phyloP scores from a whole-genome alignment of 2,797 vertebrate genomes.

The Bufotes viridis region DNA sequence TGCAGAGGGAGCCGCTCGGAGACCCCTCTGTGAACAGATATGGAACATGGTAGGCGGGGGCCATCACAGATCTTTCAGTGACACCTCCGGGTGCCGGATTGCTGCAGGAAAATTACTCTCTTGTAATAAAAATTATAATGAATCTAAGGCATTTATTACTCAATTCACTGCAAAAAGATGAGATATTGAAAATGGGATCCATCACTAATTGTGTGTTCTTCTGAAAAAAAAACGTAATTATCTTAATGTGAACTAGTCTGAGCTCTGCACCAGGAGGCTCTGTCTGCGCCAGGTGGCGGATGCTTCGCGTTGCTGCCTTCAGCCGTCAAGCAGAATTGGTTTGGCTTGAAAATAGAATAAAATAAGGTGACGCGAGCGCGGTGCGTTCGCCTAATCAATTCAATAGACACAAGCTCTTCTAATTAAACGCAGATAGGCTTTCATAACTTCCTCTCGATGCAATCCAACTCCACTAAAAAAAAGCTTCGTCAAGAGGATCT shows the following conservation, averaged over 20 bases:
- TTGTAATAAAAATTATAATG: no score
- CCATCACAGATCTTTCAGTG: no score
- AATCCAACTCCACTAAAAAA: constrained; percentile 59
- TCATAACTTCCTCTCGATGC: constrained; percentile 44
- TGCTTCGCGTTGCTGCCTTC: neutral
- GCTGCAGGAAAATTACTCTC: no score
- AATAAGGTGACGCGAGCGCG: constrained; percentile 27
- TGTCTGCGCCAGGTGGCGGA: neutral
- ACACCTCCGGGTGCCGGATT: no score
- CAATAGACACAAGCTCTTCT: constrained; percentile 59
- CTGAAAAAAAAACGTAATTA: no score
- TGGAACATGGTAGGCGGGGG: no score
- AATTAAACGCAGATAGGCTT: constrained; percentile 60
- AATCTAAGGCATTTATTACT: no score
- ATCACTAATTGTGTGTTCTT: no score
- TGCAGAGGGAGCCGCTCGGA: no score
- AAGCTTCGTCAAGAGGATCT: constrained; percentile 53
- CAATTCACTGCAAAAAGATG: no score
- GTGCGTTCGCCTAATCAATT: constrained; percentile 63
- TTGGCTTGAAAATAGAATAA: neutral
- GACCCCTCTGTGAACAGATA: no score
- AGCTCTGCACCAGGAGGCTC: neutral
- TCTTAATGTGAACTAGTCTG: neutral
- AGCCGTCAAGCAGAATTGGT: neutral
- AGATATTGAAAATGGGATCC: no score